phyloP scores from a whole-genome alignment of 2,113 vertebrate genomes.

The Xyrauchen texanus region DNA sequence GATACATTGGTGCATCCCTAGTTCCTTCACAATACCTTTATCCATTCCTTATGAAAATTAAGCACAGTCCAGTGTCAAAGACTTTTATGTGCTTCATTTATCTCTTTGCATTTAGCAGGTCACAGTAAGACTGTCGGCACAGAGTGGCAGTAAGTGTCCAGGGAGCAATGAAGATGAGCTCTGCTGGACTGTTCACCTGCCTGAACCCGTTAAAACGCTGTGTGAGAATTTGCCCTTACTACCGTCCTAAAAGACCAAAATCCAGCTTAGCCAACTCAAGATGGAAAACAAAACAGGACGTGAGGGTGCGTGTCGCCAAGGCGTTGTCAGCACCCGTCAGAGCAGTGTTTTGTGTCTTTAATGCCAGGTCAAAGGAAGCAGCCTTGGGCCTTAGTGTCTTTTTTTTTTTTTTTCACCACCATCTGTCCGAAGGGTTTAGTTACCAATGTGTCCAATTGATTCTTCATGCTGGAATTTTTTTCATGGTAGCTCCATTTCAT shows the following conservation, averaged over 20 bases:
- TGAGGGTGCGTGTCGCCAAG: slow-evolving; percentile 54
- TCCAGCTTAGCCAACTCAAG: slow-evolving; percentile 39
- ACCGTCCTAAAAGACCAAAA: slow-evolving; percentile 54
- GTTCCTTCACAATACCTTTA: no score
- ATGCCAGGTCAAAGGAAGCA: slow-evolving; percentile 58
- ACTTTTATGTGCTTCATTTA: slow-evolving; percentile 52
- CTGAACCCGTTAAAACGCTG: slow-evolving; percentile 60
- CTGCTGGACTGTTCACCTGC: slow-evolving; percentile 55
- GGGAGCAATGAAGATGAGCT: slow-evolving; percentile 56
- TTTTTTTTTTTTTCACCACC: not conserved
- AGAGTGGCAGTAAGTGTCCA: slow-evolving; percentile 50
- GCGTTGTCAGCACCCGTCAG: slow-evolving; percentile 66
- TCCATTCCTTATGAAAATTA: not conserved
- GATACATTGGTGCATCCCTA: not conserved
- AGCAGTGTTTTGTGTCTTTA: slow-evolving; percentile 59
- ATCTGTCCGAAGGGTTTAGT: slow-evolving; percentile 43
- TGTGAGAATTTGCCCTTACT: slow-evolving; percentile 23
- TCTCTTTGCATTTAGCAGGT: slow-evolving; percentile 61
- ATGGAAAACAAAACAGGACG: slow-evolving; percentile 46
- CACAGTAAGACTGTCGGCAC: slow-evolving; percentile 54
- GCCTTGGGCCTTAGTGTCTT: slow-evolving; percentile 13
- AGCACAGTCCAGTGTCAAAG: slow-evolving; percentile 42
- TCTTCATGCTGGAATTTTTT: not conserved
- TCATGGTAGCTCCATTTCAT: slow-evolving; percentile 15
- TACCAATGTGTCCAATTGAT: slow-evolving; percentile 32